Base-by-base conservation (phyloP, 2,888 invertebrate genomes). In the Pediacus dermestoides region DNA sequence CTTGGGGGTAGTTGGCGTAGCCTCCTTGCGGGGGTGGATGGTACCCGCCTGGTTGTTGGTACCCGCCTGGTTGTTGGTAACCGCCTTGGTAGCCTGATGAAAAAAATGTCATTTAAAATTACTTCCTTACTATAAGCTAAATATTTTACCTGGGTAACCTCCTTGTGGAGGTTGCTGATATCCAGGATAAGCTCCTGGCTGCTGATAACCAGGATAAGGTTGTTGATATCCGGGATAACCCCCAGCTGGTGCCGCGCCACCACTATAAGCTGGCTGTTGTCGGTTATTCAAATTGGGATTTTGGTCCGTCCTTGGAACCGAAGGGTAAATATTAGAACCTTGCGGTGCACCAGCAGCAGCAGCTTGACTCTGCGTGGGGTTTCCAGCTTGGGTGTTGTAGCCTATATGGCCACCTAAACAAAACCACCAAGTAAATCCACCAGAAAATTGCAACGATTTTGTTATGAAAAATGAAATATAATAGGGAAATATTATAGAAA, bases 221-320 rank as follows among this genome's bases (percentile, higher is more conserved):
- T 52, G 56, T 7, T 54, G 53, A 37, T 57, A 54, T n/a, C 50
- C 50, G 11, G 57, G 59, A 34, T 65, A 65, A n/a, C 62, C 63
- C 4, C 31, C 32, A 9, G 30, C 42, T 38, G 30, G 54, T 52
- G 13, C 61, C 59, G 16, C 23, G 30, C 15, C 55, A 55, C 16
- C 39, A 37, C 15, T 16, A 12, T 13, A 3, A 28, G 11, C 6
- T 9, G 44, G 46, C 38, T 44, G 44, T 26, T 49, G 46, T 3
- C 46, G 21, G 4, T 52, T 32, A 33, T 57, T 57, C 4, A 66
- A 56, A 32, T 66, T 49, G 1, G 61, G 55, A 1, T 67, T 68
- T 1, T 67, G 67, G 48, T 63, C 61, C 6, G 62, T 61, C 39
- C 50, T 52, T n/a, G 60, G 59, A 13, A 64, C 21, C 9, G 47